Evolutionary conservation across 1,140 invertebrate genomes (phyloP), one percentile per base, ranked within the genome.

Genomic region (Dreissena rostriformis): DNA sequence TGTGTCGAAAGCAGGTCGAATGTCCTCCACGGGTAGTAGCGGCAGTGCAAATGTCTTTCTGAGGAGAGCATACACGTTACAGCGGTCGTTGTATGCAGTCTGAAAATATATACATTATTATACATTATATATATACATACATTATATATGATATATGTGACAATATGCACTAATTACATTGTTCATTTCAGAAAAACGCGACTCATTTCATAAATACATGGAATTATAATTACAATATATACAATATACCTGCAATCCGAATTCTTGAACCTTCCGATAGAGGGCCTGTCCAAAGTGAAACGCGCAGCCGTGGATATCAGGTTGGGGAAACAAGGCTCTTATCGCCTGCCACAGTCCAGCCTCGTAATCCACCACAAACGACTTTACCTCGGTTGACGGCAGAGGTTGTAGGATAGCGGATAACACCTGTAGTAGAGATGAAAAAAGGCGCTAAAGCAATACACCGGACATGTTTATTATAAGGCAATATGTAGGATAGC

Each of bases 211-310:
- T 63, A 63, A n/a, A 63, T 26, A 63, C 24, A 63, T 63, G 61
- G 24, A 26, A 63, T n/a, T 63, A 63, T 26, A 63, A 63, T 5
- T n/a, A 39, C 39, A 39, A 39, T 39, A 39, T 68, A 39, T 68
- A 53, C 10, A 52, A 15, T 51, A n/a, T 61, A 76, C 73, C 73
- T 76, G 52, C 24, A 76, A 29, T 24, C 26, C 53, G 15, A 22
- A 10, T 39, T 76, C 73, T 28, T 63, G 53, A 26, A 63, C 53
- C 55, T 76, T 76, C 15, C 53, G 52, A n/a, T 29, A 76, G 14
- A 76, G 53, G 57, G 73, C 73, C 73, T 76, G 73, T 19, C 73
- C 73, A n/a, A 28, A 76, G 29, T 76, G 73, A 24, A 76, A 76
- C 7, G 57, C 53, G 57, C 73, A 76, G n/a, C 53, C 73, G 10